These are phyloP conservation scores for Stenichneumon culpator DNA, from an alignment of 2,888 invertebrate species.

Conservation along the genomic window DNA sequence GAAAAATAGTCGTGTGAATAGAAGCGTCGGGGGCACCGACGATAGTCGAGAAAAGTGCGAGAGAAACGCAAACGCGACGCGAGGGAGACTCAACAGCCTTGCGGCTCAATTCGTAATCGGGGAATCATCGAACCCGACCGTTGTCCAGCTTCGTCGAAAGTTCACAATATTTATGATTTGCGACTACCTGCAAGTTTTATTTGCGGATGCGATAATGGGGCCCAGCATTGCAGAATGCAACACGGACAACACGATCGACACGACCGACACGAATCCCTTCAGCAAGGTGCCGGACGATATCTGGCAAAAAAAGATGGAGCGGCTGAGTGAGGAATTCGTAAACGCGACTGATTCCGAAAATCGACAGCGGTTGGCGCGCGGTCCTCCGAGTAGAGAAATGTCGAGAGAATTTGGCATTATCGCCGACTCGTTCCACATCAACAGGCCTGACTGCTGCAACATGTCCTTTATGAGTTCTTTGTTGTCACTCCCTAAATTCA, in stretches of 20 bases:
- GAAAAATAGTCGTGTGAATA: background rate
- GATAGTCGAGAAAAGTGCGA: background rate
- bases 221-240: no score
- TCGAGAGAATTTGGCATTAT: background rate
- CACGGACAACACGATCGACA: no score
- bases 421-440: background rate
- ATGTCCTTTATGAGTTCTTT: no score
- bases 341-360: constrained; percentile 2
- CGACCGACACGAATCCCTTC: background rate
- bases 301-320: background rate
- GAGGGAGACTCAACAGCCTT: background rate
- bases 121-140: background rate
- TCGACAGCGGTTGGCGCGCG: constrained; percentile 2
- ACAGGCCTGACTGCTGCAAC: background rate
- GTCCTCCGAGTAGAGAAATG: constrained; percentile 13
- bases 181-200: no score
- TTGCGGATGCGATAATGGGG: no score
- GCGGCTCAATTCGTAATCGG: background rate
- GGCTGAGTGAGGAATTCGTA: background rate
- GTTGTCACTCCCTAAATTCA: background rate
- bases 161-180: background rate
- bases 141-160: constrained; percentile 11
- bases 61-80: background rate
- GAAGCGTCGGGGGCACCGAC: constrained; percentile 4
- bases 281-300: constrained; percentile 1